A percentile compares a stretch with the other conserved stretches of the same genome.
phyloP scores from a whole-genome alignment of 2,113 vertebrate species.

The Speoplatyrhinus poulsoni region DNA sequence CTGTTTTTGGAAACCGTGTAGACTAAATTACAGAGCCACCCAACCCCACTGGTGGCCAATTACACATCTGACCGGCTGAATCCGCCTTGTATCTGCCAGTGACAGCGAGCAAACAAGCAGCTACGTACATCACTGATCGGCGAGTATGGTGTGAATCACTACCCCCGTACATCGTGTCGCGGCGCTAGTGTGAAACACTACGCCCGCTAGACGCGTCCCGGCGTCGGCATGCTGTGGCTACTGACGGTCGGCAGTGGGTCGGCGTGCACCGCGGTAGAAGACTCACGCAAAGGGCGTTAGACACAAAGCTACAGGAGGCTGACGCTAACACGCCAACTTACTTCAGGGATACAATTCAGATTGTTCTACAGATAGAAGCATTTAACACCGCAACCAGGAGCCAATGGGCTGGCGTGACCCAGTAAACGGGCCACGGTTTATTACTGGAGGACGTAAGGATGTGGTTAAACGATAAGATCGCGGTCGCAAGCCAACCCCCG shows the following conservation, averaged over 20 bases:
- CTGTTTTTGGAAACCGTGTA: conserved; percentile 27
- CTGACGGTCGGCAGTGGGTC: conserved; percentile 8
- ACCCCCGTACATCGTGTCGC: too few species aligned
- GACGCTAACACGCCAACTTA: neutral
- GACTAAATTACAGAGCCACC: conserved; percentile 36
- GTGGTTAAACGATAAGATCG: neutral
- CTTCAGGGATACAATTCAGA: too few species aligned
- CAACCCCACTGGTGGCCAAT: conserved; percentile 18
- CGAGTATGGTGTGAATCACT: too few species aligned
- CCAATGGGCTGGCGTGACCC: too few species aligned
- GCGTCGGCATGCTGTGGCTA: too few species aligned
- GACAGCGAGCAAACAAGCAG: neutral
- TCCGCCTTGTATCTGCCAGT: neutral
- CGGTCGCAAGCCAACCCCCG: neutral
- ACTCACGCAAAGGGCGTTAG: conserved; percentile 63
- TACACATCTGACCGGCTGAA: conserved; percentile 8
- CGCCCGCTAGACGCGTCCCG: too few species aligned
- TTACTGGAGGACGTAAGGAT: too few species aligned
- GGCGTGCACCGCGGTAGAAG: conserved; percentile 35
- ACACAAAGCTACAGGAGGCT: conserved; percentile 2
- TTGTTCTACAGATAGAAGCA: too few species aligned
- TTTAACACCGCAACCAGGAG: too few species aligned
- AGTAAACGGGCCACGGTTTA: too few species aligned
- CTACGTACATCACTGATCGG: neutral
- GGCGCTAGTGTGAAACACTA: neutral